These are phyloP conservation scores for Athetis lepigone DNA, from an alignment of 2,888 invertebrate genomes.

Conservation along the genomic window DNA sequence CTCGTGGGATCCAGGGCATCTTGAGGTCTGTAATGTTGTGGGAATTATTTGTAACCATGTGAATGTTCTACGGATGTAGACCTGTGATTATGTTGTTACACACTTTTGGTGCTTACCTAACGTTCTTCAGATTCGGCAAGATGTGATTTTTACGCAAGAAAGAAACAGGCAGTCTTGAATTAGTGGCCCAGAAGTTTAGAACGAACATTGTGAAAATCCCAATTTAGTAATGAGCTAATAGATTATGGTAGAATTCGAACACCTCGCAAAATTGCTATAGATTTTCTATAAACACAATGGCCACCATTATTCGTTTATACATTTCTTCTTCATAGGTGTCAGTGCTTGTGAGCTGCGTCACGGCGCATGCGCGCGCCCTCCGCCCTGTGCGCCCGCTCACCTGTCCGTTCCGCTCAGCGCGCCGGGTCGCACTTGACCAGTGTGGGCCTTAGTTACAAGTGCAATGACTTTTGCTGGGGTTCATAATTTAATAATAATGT, in stretches of 20 bases:
- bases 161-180: neutral
- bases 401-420: slow-evolving; percentile 70
- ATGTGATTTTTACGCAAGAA: neutral
- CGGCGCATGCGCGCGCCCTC: slow-evolving; percentile 62
- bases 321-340: slow-evolving; percentile 22
- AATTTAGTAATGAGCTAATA: neutral
- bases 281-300: neutral
- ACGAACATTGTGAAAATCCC: too few species aligned
- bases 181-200: neutral
- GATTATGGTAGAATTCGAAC: neutral
- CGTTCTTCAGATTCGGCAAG: neutral
- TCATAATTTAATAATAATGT: slow-evolving; percentile 18
- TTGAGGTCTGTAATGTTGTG: slow-evolving; percentile 40
- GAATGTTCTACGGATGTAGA: slow-evolving; percentile 30
- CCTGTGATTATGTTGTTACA: slow-evolving; percentile 24
- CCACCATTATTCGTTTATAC: neutral
- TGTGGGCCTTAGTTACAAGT: slow-evolving; percentile 48
- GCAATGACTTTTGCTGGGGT: slow-evolving; percentile 48
- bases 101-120: slow-evolving; percentile 20
- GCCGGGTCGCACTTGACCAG: slow-evolving; percentile 59
- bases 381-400: slow-evolving; percentile 66
- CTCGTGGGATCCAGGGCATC: slow-evolving; percentile 54
- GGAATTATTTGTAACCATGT: slow-evolving; percentile 30
- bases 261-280: neutral
- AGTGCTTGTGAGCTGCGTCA: slow-evolving; percentile 60